Evolutionary conservation across 2,113 vertebrate species (phyloP), one percentile per base, ranked within the genome.

Genomic region (Eptatretus burgeri): DNA sequence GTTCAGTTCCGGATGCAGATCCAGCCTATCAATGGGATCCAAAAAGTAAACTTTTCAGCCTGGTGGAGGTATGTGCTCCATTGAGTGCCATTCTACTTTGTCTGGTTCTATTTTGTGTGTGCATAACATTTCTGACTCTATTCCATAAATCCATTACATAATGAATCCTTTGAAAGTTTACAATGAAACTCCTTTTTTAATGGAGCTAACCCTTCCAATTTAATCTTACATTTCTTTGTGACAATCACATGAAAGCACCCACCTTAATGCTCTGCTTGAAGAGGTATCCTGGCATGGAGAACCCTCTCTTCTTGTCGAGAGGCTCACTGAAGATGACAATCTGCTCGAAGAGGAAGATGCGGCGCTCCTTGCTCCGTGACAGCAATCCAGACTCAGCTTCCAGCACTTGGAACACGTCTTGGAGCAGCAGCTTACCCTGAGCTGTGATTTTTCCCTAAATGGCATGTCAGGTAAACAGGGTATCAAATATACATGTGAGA

Each of bases 261-360:
- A 89, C 91, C 78, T 96, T 95, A 71, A 96, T 82, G 65, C 82
- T 96, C 74, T 82, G 89, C 74, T 86, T 96, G 74, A 93, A 96
- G 71, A 96, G 82, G 77, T 89, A 96, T 68, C 85, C 85, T 1
- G 88, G 87, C 72, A 80, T 79, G 66, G 87, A 82, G 73, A 86
- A 95, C 73, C 91, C 91, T 78, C 85, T 96, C 75, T 93, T 96
- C 75, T 85, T 94, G 73, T 96, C 91, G 64, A 96, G 75, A 14
- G 89, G 91, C 73, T 96, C 91, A 49, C 88, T 96, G 77, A 96
- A 93, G 71, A 96, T 95, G 68, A 93, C 80, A 49, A 93, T 96
- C 77, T 96, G 91, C 70, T 96, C 91, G 63, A 96, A 96, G 63
- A 96, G 77, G 76, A 96, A 95, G 64, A 93, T 75, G 49, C 91